Conservation (phyloP, 2,797 vertebrate genomes). For the Characodon lateralis region DNA sequence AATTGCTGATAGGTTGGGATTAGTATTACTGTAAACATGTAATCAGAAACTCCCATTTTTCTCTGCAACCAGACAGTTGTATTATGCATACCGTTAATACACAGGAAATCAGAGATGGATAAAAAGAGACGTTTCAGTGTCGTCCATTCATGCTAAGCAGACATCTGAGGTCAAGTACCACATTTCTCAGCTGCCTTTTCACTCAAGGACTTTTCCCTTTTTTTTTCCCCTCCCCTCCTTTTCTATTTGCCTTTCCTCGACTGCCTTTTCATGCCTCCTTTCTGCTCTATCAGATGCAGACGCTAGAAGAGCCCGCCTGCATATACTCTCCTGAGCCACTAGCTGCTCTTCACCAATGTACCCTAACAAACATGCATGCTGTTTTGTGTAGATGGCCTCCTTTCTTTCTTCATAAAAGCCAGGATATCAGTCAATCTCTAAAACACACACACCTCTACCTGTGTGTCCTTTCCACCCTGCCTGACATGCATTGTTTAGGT, state of each 20-base stretch:
- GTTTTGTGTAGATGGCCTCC: conserved; percentile 14
- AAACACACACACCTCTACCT: conserved; percentile 37
- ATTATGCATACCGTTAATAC: not conserved
- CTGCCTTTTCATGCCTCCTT: conserved; percentile 49
- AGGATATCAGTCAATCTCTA: conserved; percentile 36
- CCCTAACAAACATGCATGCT: conserved; percentile 13
- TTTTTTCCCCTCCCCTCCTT: conserved; percentile 13
- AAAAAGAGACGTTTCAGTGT: conserved; percentile 22
- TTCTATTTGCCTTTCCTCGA: conserved; percentile 16
- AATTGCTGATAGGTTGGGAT: not conserved
- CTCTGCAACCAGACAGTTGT: not conserved
- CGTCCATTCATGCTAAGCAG: conserved; percentile 43
- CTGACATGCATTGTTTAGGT: conserved; percentile 77
- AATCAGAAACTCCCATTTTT: not conserved
- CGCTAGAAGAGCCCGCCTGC: conserved; percentile 26
- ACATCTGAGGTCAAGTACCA: conserved; percentile 67
- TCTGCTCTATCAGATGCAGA: conserved; percentile 64
- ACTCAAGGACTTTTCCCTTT: conserved; percentile 44
- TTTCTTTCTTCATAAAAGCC: conserved; percentile 25
- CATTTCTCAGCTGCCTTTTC: conserved; percentile 52
- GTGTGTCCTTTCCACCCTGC: conserved; percentile 70
- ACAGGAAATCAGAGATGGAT: not conserved
- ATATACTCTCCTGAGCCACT: conserved; percentile 19
- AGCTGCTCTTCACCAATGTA: conserved; percentile 13
- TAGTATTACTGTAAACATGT: not conserved